phyloP scores from a whole-genome alignment of 2,888 invertebrate genomes.

The Eristalis tenax region DNA sequence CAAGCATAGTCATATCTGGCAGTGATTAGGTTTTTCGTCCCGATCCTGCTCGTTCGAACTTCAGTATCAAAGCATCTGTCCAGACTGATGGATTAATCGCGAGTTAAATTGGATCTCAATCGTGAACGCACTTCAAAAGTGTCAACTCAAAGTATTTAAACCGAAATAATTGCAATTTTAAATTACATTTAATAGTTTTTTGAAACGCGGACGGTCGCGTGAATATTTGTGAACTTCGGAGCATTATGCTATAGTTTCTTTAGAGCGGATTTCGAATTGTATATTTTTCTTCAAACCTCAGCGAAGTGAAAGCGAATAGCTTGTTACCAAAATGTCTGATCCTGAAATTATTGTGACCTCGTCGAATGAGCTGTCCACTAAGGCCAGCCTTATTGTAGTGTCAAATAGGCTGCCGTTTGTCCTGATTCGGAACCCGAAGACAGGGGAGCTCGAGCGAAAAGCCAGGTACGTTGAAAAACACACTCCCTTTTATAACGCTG shows the following conservation, averaged over 20 bases:
- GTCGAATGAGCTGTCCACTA: conserved; percentile 78
- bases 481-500: background rate
- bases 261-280: background rate
- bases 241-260: conserved; percentile 50
- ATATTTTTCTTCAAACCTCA: background rate
- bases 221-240: conserved; percentile 13
- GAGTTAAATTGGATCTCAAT: conserved; percentile 38
- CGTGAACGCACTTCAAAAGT: conserved; percentile 15
- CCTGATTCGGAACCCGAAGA: conserved; percentile 87
- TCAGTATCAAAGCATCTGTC: conserved; percentile 55
- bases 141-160: conserved; percentile 24
- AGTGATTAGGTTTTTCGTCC: conserved; percentile 60
- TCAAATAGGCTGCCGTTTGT: conserved; percentile 95
- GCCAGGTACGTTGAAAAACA: conserved; percentile 86
- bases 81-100: conserved; percentile 48
- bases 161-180: background rate
- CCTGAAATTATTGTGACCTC: conserved; percentile 80
- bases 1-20: conserved; percentile 18
- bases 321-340: conserved; percentile 76
- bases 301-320: background rate
- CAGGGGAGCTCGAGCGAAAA: conserved; percentile 88
- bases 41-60: conserved; percentile 50
- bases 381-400: conserved; percentile 93
- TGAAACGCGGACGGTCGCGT: background rate
- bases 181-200: background rate